Percentiles rank a stretch among this genome's conserved stretches.
Evolutionary conservation across 1,140 invertebrate genomes (phyloP).

Genomic region (Aphaenogaster rudis): DNA sequence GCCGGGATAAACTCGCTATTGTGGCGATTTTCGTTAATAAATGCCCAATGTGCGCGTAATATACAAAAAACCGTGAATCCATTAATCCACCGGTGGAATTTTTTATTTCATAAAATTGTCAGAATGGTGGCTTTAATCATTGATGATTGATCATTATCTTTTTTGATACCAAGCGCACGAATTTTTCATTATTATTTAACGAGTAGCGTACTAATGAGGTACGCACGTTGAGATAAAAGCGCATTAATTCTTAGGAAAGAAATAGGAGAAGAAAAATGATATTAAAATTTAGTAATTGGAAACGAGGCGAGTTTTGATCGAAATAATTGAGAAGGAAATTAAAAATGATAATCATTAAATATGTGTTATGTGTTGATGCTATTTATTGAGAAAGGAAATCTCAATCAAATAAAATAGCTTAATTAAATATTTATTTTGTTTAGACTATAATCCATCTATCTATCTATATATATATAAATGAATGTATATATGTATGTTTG

Average conservation of each 20-base stretch:
- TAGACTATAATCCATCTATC: background rate
- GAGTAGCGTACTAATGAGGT: background rate
- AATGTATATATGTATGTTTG: no score
- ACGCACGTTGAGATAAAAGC: background rate
- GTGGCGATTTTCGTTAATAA: conserved; percentile 14
- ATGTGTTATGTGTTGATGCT: background rate
- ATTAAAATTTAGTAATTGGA: conserved; percentile 8
- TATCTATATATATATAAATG: no score
- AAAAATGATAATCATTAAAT: background rate
- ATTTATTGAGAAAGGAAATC: background rate
- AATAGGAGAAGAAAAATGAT: background rate
- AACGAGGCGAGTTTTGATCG: background rate
- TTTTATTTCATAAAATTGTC: conserved; percentile 30
- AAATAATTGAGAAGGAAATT: background rate
- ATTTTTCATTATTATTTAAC: conserved; percentile 13
- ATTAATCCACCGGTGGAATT: background rate
- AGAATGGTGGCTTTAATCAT: background rate
- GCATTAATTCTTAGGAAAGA: conserved; percentile 19
- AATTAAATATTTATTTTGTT: background rate
- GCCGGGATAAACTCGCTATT: conserved; percentile 32
- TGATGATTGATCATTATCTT: conserved; percentile 10
- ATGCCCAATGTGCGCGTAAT: background rate
- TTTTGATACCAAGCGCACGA: background rate
- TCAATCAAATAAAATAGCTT: background rate
- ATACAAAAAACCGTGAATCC: background rate